These are phyloP conservation scores for Actinia equina DNA, from an alignment of 64 coral and sea anemone genomes.

Conservation along the genomic window DNA sequence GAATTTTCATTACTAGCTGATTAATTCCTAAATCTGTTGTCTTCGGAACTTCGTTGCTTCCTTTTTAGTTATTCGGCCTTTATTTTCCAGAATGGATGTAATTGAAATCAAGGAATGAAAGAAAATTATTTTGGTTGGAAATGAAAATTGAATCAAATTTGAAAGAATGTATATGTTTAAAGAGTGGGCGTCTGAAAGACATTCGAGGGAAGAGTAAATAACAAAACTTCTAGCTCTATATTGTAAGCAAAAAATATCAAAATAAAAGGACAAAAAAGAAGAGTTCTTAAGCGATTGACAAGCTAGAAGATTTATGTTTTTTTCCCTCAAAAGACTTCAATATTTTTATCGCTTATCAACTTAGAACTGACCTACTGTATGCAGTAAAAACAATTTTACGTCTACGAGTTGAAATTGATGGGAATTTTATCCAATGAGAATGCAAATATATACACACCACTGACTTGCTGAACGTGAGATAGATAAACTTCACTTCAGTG, in stretches of 20 bases:
- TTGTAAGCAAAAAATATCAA: not conserved
- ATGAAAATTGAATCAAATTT: constrained; percentile 8
- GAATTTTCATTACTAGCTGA: not conserved
- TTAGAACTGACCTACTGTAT: not conserved
- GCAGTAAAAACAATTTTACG: not conserved
- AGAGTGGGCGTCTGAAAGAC: constrained; percentile 9
- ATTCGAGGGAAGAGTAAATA: not conserved
- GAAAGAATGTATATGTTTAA: constrained; percentile 1
- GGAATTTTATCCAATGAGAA: constrained; percentile 2
- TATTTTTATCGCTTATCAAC: constrained; percentile 13
- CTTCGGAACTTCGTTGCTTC: not conserved
- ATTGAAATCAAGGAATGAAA: not conserved
- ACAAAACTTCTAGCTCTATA: not conserved
- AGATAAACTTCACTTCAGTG: not conserved
- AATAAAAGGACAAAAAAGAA: not conserved
- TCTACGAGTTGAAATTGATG: not conserved
- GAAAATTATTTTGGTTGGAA: not conserved
- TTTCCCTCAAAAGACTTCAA: constrained; percentile 1
- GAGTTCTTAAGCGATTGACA: not conserved
- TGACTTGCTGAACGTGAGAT: not conserved
- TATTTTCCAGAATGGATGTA: not conserved
- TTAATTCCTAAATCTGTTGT: not conserved
- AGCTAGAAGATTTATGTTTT: not conserved
- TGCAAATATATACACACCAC: not conserved
- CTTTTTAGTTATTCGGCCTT: not conserved